Base-by-base conservation (phyloP, 30 jellyfish, hydroid and myxozoan genomes). In the Morbakka virulenta region DNA sequence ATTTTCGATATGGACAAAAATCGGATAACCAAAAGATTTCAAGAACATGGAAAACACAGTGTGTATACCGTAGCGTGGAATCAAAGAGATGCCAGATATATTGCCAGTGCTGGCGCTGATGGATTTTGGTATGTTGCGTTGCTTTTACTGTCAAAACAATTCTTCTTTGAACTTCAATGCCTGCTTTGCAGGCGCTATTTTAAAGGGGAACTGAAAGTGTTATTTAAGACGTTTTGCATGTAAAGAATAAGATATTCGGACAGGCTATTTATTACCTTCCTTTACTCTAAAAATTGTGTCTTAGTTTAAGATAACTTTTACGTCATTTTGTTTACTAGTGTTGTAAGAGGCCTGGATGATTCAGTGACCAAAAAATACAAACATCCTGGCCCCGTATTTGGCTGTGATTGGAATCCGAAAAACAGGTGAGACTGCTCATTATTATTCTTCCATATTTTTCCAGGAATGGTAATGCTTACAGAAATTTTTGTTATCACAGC, bases 341-440 rank as follows among this genome's bases (percentile, higher is more conserved):
- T 87, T 41, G 94, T 87, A 3, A 78, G 96, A 33, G 71, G 71
- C 89, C 87, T 87, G 12, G 96, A 87, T 66, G 96, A 94, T n/a
- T 49, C 89, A 0, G 49, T 81, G 11, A 77, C 74, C 28, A 79
- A 79, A 48, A 69, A 64, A 35, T 87, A 78, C 83, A 69, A 71
- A 62, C 96, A 87, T 64, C 87, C 87, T n/a, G 85, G 81, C 20
- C 48, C 94, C 2, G 96, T 87, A 17, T 87, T 41, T 80, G 96
- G 96, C 13, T 87, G 96, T 63, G 96, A 87, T 64, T 87, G 96
- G 96, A 77, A 87, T 69, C 96, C 96, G 9, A 87, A 87, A 28
- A 87, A 87, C 76, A 75, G 94, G 96, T 87, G 69, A 23, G 1
- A 11, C 14, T 17, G 21, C 4, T 24, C 4, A 31, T 9, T 4